phyloP scores from a whole-genome alignment of 2,888 invertebrate species.

The Catocala sponsa region DNA sequence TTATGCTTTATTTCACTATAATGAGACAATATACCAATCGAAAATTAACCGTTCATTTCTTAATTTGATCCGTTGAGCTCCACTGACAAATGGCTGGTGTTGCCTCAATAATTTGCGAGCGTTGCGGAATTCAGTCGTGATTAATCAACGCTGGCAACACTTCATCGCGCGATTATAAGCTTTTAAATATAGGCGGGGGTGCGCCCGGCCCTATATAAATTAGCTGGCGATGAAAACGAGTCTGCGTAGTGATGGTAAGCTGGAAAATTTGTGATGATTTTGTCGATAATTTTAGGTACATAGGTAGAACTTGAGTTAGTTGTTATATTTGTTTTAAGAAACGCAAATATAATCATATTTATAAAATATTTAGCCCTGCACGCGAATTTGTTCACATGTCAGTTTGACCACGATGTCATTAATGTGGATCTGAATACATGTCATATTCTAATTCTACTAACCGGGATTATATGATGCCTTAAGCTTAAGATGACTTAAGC shows the following conservation, averaged over 20 bases:
- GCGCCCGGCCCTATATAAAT: slow-evolving; percentile 81
- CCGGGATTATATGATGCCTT: no score
- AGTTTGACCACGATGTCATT: no score
- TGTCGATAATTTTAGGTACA: slow-evolving; percentile 8
- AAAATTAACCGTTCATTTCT: slow-evolving; percentile 49
- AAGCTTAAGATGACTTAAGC: no score
- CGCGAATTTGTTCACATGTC: no score
- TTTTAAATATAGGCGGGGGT: slow-evolving; percentile 81
- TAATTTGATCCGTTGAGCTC: slow-evolving; percentile 56
- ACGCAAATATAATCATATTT: no score
- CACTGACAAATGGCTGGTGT: slow-evolving; percentile 51
- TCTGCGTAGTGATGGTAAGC: slow-evolving; percentile 55
- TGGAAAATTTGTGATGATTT: neutral
- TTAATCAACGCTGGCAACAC: slow-evolving; percentile 82
- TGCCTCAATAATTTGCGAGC: slow-evolving; percentile 58
- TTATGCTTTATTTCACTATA: neutral
- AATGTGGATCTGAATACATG: no score
- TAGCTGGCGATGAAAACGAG: slow-evolving; percentile 81
- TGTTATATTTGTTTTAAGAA: no score
- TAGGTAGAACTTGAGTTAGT: no score
- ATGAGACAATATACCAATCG: neutral
- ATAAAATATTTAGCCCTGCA: no score
- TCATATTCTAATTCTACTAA: no score
- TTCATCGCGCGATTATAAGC: slow-evolving; percentile 87
- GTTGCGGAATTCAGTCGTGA: slow-evolving; percentile 68